Evolutionary conservation across 2,888 invertebrate genomes (phyloP), one percentile per base, ranked within the genome.

Genomic region (Auanema freiburgensis): DNA sequence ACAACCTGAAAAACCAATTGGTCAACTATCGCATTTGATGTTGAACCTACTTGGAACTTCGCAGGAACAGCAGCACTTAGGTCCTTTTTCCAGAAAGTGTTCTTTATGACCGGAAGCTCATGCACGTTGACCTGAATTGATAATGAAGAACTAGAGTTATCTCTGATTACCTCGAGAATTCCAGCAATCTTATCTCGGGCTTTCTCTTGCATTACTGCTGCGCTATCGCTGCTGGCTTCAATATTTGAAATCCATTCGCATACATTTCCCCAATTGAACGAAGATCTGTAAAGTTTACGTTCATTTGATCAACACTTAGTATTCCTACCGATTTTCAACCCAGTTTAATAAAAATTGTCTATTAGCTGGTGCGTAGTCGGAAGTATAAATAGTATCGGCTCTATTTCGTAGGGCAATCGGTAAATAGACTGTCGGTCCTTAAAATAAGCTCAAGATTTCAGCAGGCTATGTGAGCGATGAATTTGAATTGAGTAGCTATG

Each of bases 331-430:
- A 12, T 72, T 69, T 62, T 80, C 74, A 24, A 77, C 71, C 83
- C 83, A 83, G 12, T 62, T 69, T 16, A 71, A 58, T 18, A 83
- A 62, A 1, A 71, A 67, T 23, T 76, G 67, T 43, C 82, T 49
- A 51, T 82, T 82, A 1, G 72, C 76, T 42, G 78, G 72, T 0
- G 83, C 79, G 58, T 80, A 83, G 65, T 83, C 83, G 1, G 80
- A 80, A 14, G 79, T 79, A 65, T 67, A 83, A 46, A 82, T 77
- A 46, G 67, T 69, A 43, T 72, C 67, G 16, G 74, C 80, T 11
- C 78, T 69, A 59, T 79, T 63, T 18, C 83, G 46, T 14, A 79
- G 57, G 1, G 76, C 70, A 52, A 83, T 77, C 25, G 83, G 80
- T 33, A 83, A 71, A 61, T 79, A 78, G 14, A 79, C 77, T 14